phyloP scores from a whole-genome alignment of 2,113 vertebrate species.

The Trachemys scripta region DNA sequence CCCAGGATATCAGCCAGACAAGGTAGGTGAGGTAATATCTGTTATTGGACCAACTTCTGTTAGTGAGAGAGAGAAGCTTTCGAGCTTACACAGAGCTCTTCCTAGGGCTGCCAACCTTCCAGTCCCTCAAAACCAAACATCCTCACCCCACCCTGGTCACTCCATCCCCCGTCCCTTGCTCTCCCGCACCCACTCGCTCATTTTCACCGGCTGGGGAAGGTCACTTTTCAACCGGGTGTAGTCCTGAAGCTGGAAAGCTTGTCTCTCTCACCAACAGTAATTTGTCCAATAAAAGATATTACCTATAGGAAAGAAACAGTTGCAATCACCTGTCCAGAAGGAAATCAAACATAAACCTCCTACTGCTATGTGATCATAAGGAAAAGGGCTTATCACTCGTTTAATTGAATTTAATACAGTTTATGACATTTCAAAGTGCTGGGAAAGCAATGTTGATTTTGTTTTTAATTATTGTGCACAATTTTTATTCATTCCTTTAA shows the following conservation, averaged over 20 bases:
- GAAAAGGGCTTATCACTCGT: background rate
- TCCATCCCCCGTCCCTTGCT: no score
- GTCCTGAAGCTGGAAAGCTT: background rate
- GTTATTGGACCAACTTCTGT: background rate
- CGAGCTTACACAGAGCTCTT: background rate
- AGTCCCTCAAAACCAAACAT: no score
- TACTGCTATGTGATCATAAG: accelerated
- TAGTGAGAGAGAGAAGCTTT: background rate
- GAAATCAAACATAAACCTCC: background rate
- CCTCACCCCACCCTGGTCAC: no score
- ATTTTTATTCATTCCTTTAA: conserved; percentile 6
- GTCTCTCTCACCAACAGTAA: background rate
- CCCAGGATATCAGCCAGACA: background rate
- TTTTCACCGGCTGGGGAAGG: no score
- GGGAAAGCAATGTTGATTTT: background rate
- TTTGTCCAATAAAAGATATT: background rate
- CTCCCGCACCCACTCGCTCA: no score
- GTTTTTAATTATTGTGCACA: background rate
- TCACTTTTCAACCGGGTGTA: no score
- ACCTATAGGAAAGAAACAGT: background rate
- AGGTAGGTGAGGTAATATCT: background rate
- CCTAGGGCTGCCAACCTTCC: no score
- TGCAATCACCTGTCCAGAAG: background rate
- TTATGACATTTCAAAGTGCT: background rate
- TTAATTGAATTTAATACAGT: conserved; percentile 8